Percentiles rank a stretch among this genome's conserved stretches.
These are phyloP conservation scores for Oscheius sp. DNA, from an alignment of 2,888 invertebrate genomes.

Conservation along the genomic window DNA sequence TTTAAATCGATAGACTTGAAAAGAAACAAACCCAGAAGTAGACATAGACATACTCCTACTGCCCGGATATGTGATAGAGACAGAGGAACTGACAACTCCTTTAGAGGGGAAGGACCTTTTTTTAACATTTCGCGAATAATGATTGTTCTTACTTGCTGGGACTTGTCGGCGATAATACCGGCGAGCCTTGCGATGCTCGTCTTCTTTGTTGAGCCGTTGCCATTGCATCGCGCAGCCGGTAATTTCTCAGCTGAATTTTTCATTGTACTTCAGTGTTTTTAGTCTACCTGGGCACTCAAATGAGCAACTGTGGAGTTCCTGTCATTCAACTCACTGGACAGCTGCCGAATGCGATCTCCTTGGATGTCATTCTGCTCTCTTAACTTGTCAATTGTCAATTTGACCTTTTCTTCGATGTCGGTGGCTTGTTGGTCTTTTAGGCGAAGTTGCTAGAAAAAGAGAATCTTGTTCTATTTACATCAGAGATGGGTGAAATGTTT, in stretches of 20 bases:
- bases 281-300: constrained; percentile 51
- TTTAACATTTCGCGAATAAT: too few species aligned
- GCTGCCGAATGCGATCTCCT: constrained; percentile 58
- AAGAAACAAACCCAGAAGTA: constrained; percentile 5
- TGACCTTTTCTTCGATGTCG: constrained; percentile 50
- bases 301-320: constrained; percentile 61
- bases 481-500: too few species aligned
- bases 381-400: constrained; percentile 52
- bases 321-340: constrained; percentile 59
- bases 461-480: too few species aligned
- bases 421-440: constrained; percentile 43
- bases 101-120: constrained; percentile 42
- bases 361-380: constrained; percentile 52
- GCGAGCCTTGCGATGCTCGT: constrained; percentile 45
- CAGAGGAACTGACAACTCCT: constrained; percentile 47
- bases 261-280: neutral
- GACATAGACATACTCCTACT: constrained; percentile 11
- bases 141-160: constrained; percentile 19
- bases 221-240: constrained; percentile 61
- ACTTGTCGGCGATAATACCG: constrained; percentile 39
- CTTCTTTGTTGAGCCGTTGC: constrained; percentile 59
- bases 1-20: neutral
- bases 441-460: constrained; percentile 10
- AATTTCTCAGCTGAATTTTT: constrained; percentile 47
- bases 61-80: constrained; percentile 51